Evolutionary conservation across 1,140 invertebrate genomes (phyloP).

Genomic region (Acyrthosiphon pisum): DNA sequence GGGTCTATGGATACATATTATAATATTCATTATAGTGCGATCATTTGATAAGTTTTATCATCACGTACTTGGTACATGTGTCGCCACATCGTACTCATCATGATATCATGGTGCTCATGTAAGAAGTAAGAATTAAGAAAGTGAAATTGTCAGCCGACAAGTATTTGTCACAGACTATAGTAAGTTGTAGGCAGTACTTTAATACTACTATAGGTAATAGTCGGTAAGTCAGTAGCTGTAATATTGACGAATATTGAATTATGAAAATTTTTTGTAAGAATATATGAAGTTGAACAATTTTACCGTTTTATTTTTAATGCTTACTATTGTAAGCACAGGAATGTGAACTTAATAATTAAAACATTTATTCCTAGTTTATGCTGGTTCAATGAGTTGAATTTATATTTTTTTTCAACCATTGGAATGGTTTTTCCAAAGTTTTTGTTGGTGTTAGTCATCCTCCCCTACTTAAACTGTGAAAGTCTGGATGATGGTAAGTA

Average conservation of each 20-base stretch:
- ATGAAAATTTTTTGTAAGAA: not conserved
- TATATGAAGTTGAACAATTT: not conserved
- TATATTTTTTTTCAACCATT: not conserved
- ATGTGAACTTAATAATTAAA: not conserved
- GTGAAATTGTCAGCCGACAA: not conserved
- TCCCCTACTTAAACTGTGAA: constrained; percentile 4
- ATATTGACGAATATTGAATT: not conserved
- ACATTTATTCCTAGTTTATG: not conserved
- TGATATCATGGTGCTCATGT: too few species aligned
- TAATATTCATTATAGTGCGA: too few species aligned
- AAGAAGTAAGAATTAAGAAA: not conserved
- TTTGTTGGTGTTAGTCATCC: not conserved
- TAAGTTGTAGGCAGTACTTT: too few species aligned
- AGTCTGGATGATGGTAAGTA: constrained; percentile 27
- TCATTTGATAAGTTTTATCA: not conserved
- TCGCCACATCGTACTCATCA: too few species aligned
- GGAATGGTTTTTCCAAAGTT: constrained; percentile 31
- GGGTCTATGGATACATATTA: too few species aligned
- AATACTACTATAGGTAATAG: too few species aligned
- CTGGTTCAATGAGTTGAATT: not conserved
- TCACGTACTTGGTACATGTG: not conserved
- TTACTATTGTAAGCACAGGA: not conserved
- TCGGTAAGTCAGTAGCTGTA: not conserved
- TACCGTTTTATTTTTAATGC: not conserved
- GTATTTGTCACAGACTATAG: too few species aligned